Evolutionary conservation across 2,113 vertebrate genomes (phyloP), one percentile per base, ranked within the genome.

Genomic region (Dasypus novemcinctus): DNA sequence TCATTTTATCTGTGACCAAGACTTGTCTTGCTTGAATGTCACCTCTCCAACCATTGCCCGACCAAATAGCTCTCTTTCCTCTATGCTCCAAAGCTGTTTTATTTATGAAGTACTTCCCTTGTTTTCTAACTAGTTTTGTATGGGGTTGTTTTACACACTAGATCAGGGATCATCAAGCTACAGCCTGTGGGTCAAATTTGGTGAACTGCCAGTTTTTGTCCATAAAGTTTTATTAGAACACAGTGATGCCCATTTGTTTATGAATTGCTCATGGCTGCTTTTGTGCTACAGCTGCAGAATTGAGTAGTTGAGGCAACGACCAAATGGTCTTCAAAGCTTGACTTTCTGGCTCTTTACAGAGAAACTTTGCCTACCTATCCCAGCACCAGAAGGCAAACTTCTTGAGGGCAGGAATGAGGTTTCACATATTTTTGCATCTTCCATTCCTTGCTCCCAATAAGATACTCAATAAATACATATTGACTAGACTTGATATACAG

Each of bases 161-260:
- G 74, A 59, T 59, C 27, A 43, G n/a, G 52, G 38, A 59, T 78
- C 25, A 68, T 43, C 43, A 91, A 64, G 91, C 80, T 36, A 52
- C 3, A 95, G 59, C 59, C 57, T 64, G n/a, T 14, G 78, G 33
- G 23, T 59, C 18, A n/a, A 68, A 5, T 57, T 61, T 0, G 15
- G 68, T 54, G 81, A 57, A 17, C 38, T 36, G 49, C 25, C 14
- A 79, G 27, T 66, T 88, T 93, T 91, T 94, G 57, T 93, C 72
- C 92, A 78, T 74, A 92, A 49, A 49, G 80, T 88, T 97, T 95
- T 91, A 94, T 78, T 74, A 78, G 52, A 86, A 86, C 31, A 52
- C 31, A 78, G 7, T 6, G 52, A 33, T 3, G 1, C 12, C 5
- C 3, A 1, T 81, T 74, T 79, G 18, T 64, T 78, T 13, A 46